A percentile compares a stretch with the other conserved stretches of the same genome.
phyloP scores from a whole-genome alignment of 2,888 invertebrate genomes.

The Pyrgus malvae region DNA sequence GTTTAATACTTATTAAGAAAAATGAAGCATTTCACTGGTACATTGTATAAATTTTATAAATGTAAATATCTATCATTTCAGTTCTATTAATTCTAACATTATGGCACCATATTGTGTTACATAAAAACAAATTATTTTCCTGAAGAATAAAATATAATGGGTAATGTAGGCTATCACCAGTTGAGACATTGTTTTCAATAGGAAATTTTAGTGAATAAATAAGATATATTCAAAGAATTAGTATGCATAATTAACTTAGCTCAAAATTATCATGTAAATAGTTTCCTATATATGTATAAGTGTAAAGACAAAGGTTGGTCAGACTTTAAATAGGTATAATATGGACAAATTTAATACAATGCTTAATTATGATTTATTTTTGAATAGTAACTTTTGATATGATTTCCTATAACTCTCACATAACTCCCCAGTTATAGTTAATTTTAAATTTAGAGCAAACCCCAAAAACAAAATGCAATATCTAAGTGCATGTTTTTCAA shows the following conservation, averaged over 20 bases:
- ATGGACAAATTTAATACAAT: constrained; percentile 34
- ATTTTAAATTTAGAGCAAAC: constrained; percentile 26
- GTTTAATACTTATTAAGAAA: constrained; percentile 7
- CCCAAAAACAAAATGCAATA: constrained; percentile 22
- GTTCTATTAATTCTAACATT: background rate
- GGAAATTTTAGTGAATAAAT: constrained; percentile 27
- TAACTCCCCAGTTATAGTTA: constrained; percentile 16
- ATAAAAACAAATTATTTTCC: constrained; percentile 12
- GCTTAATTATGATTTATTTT: constrained; percentile 33
- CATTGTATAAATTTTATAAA: too few relatives aligned
- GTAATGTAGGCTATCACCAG: constrained; percentile 41
- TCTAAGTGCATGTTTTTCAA: constrained; percentile 27
- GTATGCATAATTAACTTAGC: constrained; percentile 33
- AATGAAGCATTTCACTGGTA: constrained; percentile 12
- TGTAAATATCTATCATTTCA: constrained; percentile 2
- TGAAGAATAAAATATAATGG: constrained; percentile 26
- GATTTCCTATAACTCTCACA: constrained; percentile 35
- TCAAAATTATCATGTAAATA: constrained; percentile 31
- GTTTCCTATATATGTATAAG: constrained; percentile 30
- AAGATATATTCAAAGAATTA: constrained; percentile 31
- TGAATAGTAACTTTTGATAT: constrained; percentile 45
- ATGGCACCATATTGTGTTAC: constrained; percentile 28
- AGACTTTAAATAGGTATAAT: constrained; percentile 35
- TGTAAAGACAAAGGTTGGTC: constrained; percentile 37
- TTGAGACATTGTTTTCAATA: constrained; percentile 49